Evolutionary conservation across 2,113 vertebrate genomes (phyloP).

Genomic region (Aspiorhynchus laticeps): DNA sequence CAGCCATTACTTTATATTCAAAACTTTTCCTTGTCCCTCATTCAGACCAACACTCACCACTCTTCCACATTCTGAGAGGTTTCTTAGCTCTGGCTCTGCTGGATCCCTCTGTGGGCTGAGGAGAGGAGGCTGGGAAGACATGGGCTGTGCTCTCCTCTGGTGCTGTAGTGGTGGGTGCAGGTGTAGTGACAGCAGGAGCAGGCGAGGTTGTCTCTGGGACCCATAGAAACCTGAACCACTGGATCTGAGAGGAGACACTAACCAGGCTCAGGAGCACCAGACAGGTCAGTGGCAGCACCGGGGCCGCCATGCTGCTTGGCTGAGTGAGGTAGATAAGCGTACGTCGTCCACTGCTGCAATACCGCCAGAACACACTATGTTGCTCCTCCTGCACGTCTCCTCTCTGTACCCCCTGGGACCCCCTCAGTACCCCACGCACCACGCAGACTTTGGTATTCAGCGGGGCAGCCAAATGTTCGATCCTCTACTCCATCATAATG

Average conservation of each 20-base stretch:
- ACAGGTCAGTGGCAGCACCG: constrained; percentile 59
- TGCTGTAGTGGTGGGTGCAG: background rate
- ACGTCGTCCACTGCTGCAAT: background rate
- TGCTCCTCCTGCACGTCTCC: constrained; percentile 19
- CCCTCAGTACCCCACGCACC: constrained; percentile 28
- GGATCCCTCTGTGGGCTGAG: background rate
- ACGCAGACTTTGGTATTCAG: constrained; percentile 46
- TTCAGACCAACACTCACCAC: constrained; percentile 66
- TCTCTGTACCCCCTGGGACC: constrained; percentile 25
- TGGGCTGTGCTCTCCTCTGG: constrained; percentile 27
- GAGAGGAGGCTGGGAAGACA: constrained; percentile 27
- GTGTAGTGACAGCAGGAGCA: constrained; percentile 25
- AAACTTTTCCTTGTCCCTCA: background rate
- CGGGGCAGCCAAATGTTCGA: constrained; percentile 39
- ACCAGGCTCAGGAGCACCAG: constrained; percentile 37
- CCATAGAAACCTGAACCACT: constrained; percentile 72
- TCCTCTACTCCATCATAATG: constrained; percentile 41
- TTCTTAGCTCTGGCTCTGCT: constrained; percentile 58
- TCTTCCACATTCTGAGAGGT: constrained; percentile 71
- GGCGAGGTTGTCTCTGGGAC: constrained; percentile 18
- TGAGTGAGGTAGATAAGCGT: background rate
- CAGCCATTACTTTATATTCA: background rate
- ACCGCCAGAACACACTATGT: background rate
- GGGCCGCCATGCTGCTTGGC: constrained; percentile 60
- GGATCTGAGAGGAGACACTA: constrained; percentile 48